Evolutionary conservation across 2,113 vertebrate species (phyloP).

Genomic region (Pachyramphus minor): DNA sequence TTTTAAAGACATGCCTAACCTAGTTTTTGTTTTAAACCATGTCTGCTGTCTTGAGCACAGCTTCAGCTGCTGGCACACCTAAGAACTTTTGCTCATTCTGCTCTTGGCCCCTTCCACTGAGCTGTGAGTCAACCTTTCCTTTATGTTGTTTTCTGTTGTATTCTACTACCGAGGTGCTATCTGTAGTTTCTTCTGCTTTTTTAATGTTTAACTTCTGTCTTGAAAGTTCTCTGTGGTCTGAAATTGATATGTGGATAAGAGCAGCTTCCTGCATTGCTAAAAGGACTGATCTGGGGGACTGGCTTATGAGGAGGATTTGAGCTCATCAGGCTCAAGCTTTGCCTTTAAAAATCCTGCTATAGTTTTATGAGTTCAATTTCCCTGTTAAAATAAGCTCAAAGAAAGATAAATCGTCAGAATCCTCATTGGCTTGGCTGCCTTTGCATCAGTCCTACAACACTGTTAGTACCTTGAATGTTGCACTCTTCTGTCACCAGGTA

Average conservation of each 20-base stretch:
- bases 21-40: neutral
- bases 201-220: neutral
- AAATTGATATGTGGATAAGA: neutral
- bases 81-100: neutral
- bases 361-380: neutral
- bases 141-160: neutral
- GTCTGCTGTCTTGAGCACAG: neutral
- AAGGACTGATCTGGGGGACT: neutral
- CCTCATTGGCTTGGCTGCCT: neutral
- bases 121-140: neutral
- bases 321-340: neutral
- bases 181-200: neutral
- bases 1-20: neutral
- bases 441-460: neutral
- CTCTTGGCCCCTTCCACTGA: neutral
- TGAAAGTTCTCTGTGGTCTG: neutral
- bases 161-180: neutral
- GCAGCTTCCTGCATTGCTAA: neutral
- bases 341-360: neutral
- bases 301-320: neutral
- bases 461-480: neutral
- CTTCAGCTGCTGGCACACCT: neutral
- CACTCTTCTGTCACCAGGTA: neutral
- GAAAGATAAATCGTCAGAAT: neutral
- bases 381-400: neutral